These are phyloP conservation scores for Dendrolimus punctatus DNA, from an alignment of 1,140 invertebrate species.

Conservation along the genomic window DNA sequence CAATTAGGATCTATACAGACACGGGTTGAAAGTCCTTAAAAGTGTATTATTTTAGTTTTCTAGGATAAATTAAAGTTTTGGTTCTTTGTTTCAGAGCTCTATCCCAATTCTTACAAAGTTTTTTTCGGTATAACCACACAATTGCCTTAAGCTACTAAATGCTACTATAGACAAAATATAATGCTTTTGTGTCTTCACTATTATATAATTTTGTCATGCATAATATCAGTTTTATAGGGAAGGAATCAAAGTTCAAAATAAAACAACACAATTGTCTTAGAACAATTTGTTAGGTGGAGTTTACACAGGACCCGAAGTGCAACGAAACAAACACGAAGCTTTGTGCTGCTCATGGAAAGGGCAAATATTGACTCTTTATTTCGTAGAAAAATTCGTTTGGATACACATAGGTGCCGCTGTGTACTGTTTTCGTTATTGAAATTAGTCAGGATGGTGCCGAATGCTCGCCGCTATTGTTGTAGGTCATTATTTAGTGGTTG, in stretches of 20 bases:
- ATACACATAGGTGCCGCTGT: conserved; percentile 47
- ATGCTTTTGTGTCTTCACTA: conserved; percentile 49
- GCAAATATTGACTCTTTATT: conserved; percentile 62
- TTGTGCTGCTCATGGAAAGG: conserved; percentile 59
- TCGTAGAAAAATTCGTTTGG: conserved; percentile 66
- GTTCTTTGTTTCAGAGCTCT: conserved; percentile 35
- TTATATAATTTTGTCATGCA: conserved; percentile 3
- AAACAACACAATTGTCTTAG: conserved; percentile 14
- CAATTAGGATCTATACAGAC: no score
- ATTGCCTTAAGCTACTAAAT: conserved; percentile 59
- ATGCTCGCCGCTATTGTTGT: conserved; percentile 34
- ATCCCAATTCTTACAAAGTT: conserved; percentile 39
- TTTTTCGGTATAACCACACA: conserved; percentile 52
- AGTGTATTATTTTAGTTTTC: no score
- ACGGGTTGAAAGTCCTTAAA: no score
- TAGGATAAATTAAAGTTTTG: conserved; percentile 32
- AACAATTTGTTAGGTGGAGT: conserved; percentile 63
- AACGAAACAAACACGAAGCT: conserved; percentile 62
- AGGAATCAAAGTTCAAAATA: conserved; percentile 25
- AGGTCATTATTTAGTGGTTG: conserved; percentile 37
- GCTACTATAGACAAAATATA: conserved; percentile 59
- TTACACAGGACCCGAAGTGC: conserved; percentile 67
- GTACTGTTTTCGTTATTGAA: conserved; percentile 63
- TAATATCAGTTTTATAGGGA: conserved; percentile 25
- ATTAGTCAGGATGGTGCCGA: conserved; percentile 39